These are phyloP conservation scores for Helobdella robusta DNA, from an alignment of 2,888 invertebrate genomes.

Conservation along the genomic window DNA sequence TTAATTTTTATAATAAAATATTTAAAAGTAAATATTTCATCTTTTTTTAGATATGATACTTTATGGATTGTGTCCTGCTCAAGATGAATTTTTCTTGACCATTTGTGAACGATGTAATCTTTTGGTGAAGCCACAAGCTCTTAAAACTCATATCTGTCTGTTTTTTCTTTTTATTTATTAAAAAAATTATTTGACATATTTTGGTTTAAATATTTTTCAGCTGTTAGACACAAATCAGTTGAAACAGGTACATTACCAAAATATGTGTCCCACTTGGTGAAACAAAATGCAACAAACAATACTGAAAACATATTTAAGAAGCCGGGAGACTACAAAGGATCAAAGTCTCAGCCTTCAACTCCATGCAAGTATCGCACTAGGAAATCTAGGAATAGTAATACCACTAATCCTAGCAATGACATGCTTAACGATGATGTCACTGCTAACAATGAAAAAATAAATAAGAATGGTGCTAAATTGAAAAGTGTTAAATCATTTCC, in stretches of 20 bases:
- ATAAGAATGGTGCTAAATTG: too few species aligned
- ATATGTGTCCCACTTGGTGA: background rate
- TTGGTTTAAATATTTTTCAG: constrained; percentile 16
- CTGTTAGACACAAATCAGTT: constrained; percentile 9
- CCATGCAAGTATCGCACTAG: background rate
- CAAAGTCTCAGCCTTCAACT: constrained; percentile 4
- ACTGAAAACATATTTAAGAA: constrained; percentile 8
- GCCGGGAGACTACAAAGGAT: constrained; percentile 1
- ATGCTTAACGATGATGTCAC: too few species aligned
- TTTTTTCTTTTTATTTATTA: background rate
- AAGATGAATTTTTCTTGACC: constrained; percentile 66
- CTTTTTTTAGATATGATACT: constrained; percentile 60
- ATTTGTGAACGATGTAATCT: constrained; percentile 69
- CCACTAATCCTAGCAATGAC: too few species aligned
- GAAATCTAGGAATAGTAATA: background rate
- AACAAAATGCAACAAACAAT: constrained; percentile 1
- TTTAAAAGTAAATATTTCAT: background rate
- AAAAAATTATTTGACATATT: background rate
- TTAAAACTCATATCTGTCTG: constrained; percentile 63
- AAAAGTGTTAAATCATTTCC: too few species aligned
- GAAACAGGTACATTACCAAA: background rate
- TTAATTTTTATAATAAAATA: background rate
- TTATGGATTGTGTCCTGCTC: constrained; percentile 68
- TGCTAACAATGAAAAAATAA: too few species aligned
- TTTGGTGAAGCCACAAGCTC: constrained; percentile 68